These are phyloP conservation scores for Drosophila niveifrons DNA, from an alignment of 2,888 invertebrate genomes.

Conservation along the genomic window DNA sequence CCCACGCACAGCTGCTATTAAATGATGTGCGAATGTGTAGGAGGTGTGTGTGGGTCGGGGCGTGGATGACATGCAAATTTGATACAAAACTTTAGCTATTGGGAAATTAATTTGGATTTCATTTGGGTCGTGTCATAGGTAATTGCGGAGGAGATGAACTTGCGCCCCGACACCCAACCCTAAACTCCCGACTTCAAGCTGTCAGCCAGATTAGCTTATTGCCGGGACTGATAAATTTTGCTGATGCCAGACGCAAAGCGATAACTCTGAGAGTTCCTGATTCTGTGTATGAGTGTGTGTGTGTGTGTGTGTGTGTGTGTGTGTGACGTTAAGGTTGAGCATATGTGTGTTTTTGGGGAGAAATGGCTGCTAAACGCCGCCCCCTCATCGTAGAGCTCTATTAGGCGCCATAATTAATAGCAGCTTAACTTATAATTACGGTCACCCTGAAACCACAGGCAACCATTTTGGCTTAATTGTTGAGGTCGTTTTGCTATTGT, in stretches of 20 bases:
- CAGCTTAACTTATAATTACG: conserved; percentile 83
- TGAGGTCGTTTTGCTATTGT: conserved; percentile 63
- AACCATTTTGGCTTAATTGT: conserved; percentile 79
- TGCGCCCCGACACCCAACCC: not conserved
- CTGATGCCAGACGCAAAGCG: conserved; percentile 54
- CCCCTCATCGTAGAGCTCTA: conserved; percentile 32
- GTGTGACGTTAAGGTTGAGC: conserved; percentile 50
- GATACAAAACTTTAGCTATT: conserved; percentile 72
- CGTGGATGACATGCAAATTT: conserved; percentile 69
- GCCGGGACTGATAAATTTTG: conserved; percentile 59
- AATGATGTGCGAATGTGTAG: conserved; percentile 3
- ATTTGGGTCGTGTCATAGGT: conserved; percentile 58
- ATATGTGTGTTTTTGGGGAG: conserved; percentile 38
- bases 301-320: conserved; percentile 10
- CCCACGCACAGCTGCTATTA: conserved; percentile 12
- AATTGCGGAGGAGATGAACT: conserved; percentile 3
- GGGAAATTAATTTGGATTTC: conserved; percentile 77
- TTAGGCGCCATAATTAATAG: conserved; percentile 80
- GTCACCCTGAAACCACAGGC: conserved; percentile 75
- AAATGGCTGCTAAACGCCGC: conserved; percentile 6
- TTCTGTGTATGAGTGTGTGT: conserved; percentile 15
- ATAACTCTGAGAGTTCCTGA: conserved; percentile 2
- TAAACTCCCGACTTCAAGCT: conserved; percentile 23
- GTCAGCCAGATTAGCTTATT: conserved; percentile 68
- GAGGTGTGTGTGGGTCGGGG: conserved; percentile 19